Base-by-base conservation (phyloP, 2,888 invertebrate genomes). In the Lissocephala sabroskyi region DNA sequence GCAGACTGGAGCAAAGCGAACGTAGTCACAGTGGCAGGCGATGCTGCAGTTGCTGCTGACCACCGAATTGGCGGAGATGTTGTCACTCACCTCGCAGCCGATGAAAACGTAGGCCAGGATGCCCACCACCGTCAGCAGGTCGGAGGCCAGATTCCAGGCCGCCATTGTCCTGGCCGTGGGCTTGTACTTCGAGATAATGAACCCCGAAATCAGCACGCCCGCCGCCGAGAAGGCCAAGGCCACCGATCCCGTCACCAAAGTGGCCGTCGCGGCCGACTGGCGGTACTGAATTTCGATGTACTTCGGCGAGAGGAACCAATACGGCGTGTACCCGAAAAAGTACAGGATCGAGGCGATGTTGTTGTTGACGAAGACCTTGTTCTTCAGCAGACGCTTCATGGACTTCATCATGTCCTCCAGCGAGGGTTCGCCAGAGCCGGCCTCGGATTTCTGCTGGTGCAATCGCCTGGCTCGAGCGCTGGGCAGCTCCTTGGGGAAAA, bases 201-300 rank as follows among this genome's bases (percentile, higher is more conserved):
- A 75, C 0, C 91, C 91, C 4, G 90, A 88, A 0, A 89, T 64
- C 5, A 91, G 81, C 18, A 91, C 87, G 0, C 91, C 91, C 28
- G 89, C 84, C 0, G 90, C 90, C n/a, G 90, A 90, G 81, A 90
- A 90, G 3, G 88, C 86, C 9, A 90, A 81, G 1, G 90, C 90
- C 1, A 89, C 88, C 0, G 88, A 88, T 39, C 90, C 94, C 41
- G 92, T 91, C 37, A 92, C 89, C 56, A 93, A 85, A 61, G 91
- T 92, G 10, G 59, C 66, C 33, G 87, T 87, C 0, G 91, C 89
- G 0, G 93, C 92, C 0, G 92, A 90, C 62, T 91, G 90, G 48
- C 89, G 87, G 82, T 91, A 94, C 81, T 92, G 92, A 0, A 90
- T 91, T 84, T 94, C 93, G 50, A 94, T 91, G 70, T 93, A 92